phyloP scores from a whole-genome alignment of 1,140 invertebrate genomes.

The Drosophila teissieri region DNA sequence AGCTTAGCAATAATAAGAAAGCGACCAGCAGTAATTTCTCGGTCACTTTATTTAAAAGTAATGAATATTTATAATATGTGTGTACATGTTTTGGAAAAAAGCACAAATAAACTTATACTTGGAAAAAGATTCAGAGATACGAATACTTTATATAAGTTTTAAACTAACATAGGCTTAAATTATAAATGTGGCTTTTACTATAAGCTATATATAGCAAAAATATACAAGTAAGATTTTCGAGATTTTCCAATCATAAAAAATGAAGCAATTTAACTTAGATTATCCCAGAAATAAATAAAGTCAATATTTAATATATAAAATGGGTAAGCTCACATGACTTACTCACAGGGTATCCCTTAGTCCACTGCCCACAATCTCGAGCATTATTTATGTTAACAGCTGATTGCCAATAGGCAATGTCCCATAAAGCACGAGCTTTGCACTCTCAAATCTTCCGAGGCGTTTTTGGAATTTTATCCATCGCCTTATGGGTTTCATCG shows the following conservation, averaged over 20 bases:
- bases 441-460: conserved; percentile 40
- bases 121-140: neutral
- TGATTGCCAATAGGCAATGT: conserved; percentile 48
- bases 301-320: neutral
- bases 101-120: neutral
- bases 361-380: neutral
- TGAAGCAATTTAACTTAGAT: too few species aligned
- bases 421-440: conserved; percentile 51
- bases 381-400: conserved; percentile 42
- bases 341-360: conserved; percentile 6
- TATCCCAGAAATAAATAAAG: too few species aligned
- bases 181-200: too few species aligned
- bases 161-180: neutral
- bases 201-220: too few species aligned
- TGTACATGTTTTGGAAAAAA: neutral
- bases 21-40: neutral
- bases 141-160: neutral
- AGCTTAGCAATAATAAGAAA: neutral
- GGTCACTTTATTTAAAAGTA: neutral
- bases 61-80: neutral
- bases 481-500: conserved; percentile 16
- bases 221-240: too few species aligned
- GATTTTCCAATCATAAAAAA: too few species aligned
- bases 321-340: rapidly evolving
- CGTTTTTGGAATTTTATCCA: conserved; percentile 46